Evolutionary conservation across 1,140 invertebrate species (phyloP), one percentile per base, ranked within the genome.

Genomic region (Trissolcus basalis): DNA sequence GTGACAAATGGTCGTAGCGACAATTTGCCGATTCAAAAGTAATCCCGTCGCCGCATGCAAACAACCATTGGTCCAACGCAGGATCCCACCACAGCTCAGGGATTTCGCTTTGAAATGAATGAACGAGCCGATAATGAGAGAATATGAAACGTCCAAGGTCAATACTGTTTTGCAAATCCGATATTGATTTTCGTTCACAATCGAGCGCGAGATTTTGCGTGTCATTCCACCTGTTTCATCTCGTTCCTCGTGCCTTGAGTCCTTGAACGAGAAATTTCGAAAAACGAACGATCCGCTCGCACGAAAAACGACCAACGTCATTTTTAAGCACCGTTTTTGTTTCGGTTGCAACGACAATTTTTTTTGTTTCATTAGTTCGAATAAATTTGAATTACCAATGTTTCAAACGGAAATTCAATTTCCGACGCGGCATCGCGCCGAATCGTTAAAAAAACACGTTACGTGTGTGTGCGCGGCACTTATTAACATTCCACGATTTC

Each of bases 21-120:
- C 82, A 82, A 85, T 85, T 85, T 78, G 83, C 72, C 81, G 82
- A 85, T 81, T 84, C 83, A 84, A 85, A 82, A 77, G 65, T 85
- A 85, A 85, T 85, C 83, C 82, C 77, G 77, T 84, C 82, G 71
- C 82, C 82, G 78, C 83, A 82, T 80, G 77, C 82, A 85, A 85
- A 85, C 80, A 85, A 77, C 78, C 80, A 81, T 84, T 75, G 78
- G 81, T 77, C 80, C 81, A 84, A 83, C 80, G 81, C 81, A 73
- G 68, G 54, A 39, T 64, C 70, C 48, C 27, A 35, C 51, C 44
- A 27, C 13, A 16, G 0, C 8, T 33, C 4, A 27, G 9, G 33
- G 14, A 14, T 49, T 11, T 58, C 59, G 69, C 63, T 69, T 65
- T 72, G 54, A 69, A 72, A 77, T 72, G 49, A 43, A 64, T 68